phyloP scores from a whole-genome alignment of 2,888 invertebrate species.

The Hetaerina titia region DNA sequence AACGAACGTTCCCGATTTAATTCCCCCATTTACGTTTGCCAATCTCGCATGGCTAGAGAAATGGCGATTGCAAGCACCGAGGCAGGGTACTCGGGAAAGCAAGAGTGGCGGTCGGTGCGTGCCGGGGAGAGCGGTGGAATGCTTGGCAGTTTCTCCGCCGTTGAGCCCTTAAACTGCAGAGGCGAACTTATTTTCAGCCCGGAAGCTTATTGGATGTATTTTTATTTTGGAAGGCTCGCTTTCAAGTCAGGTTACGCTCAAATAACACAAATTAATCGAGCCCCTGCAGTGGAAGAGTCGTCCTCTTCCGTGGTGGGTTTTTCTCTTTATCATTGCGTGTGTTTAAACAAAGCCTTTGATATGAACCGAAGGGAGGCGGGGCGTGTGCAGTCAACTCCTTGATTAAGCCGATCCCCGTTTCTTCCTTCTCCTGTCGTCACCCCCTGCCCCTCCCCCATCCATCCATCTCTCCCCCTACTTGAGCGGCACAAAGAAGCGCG shows the following conservation, averaged over 20 bases:
- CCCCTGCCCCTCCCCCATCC: not conserved
- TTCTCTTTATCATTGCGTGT: not conserved
- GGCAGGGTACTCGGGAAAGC: not conserved
- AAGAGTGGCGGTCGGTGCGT: not conserved
- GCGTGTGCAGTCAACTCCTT: not conserved
- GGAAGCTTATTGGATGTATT: not conserved
- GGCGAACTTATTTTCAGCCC: no score
- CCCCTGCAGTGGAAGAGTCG: not conserved
- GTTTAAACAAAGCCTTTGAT: conserved; percentile 27
- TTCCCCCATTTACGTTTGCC: not conserved
- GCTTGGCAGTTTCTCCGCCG: not conserved
- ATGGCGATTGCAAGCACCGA: not conserved
- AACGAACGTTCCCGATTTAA: not conserved
- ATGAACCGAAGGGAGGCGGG: not conserved
- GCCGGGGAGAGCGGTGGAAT: not conserved
- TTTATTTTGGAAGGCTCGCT: not conserved
- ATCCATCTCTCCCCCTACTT: not conserved
- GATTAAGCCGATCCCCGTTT: conserved; percentile 35
- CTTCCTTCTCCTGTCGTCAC: not conserved
- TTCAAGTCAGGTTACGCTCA: not conserved
- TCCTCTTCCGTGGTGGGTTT: not conserved
- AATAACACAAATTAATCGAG: not conserved
- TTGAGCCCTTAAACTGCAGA: not conserved
- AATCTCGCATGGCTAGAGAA: not conserved
- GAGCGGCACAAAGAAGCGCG: not conserved